Conservation (phyloP, 2,797 vertebrate genomes). For the Protosalanx chinensis region DNA sequence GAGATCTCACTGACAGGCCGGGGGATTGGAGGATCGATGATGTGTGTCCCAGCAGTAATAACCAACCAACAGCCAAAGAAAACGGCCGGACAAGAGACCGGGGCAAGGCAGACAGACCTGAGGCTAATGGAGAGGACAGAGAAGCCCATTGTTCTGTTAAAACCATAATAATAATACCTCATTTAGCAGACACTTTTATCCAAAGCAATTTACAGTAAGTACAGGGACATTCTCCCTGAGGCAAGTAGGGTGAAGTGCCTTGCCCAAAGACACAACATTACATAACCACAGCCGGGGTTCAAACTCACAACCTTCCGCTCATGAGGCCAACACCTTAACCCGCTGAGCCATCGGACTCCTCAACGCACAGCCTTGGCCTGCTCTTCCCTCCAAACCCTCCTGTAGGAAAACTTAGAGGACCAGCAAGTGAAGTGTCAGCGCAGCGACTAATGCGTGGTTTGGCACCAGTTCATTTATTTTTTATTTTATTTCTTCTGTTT, state of each 20-base stretch:
- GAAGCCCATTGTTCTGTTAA: background rate
- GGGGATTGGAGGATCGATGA: background rate
- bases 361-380: too few relatives aligned
- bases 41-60: slow-evolving; percentile 1
- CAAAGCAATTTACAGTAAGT: too few relatives aligned
- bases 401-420: background rate
- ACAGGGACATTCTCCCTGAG: too few relatives aligned
- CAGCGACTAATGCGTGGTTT: slow-evolving; percentile 13
- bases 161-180: background rate
- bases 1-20: background rate
- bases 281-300: too few relatives aligned
- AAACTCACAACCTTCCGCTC: too few relatives aligned
- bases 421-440: background rate
- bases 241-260: too few relatives aligned
- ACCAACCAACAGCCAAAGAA: background rate
- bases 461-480: slow-evolving; percentile 59
- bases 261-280: too few relatives aligned
- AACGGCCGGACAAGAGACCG: background rate
- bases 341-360: too few relatives aligned
- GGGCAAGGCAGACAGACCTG: background rate
- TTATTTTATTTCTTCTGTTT: slow-evolving; percentile 65
- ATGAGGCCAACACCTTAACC: too few relatives aligned
- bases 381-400: too few relatives aligned
- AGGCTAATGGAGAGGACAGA: background rate
- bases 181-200: too few relatives aligned